Evolutionary conservation across 2,113 vertebrate species (phyloP), one percentile per base, ranked within the genome.

Genomic region (Xiphophorus couchianus): DNA sequence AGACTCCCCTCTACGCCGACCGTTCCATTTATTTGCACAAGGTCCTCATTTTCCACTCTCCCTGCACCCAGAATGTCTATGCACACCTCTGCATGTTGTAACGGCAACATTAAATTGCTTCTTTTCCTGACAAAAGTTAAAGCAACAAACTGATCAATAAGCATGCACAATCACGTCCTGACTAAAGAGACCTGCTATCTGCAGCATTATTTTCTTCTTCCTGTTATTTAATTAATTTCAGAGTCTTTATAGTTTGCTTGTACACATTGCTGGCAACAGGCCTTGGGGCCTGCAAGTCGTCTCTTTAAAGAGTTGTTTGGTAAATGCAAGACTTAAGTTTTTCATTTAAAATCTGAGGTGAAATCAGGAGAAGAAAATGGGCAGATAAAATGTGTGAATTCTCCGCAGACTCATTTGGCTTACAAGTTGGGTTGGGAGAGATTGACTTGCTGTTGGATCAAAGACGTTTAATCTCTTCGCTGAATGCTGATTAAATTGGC

Each of bases 391-490:
- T 19, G 17, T n/a, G 51, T n/a, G 51, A 58, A n/a, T 63, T 31
- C 29, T 63, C 62, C 15, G 14, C 29, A 19, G 14, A 64, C 62
- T 64, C 30, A 31, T 31, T 9, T 30, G 31, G 66, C 74, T 65
- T 75, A 51, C 33, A 11, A 61, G 33, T 65, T 58, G 22, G 22
- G 7, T 8, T 58, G 51, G 5, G 71, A 63, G 63, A 37, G 68
- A 82, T 76, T 66, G 83, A 86, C 84, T 77, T 19, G 27, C 61
- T 13, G 9, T 71, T 61, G 31, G 35, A 67, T 83, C 66, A 71
- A 77, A 80, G 30, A 69, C 35, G 28, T 77, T 63, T 73, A 67
- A 85, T 77, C 61, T 80, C 35, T 66, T 25, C 66, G 35, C 58
- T 69, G 76, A 68, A 17, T 44, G 51, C 51, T 58, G 51, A 58